Evolutionary conservation across 2,888 invertebrate species (phyloP).

Genomic region (Pomacea canaliculata): DNA sequence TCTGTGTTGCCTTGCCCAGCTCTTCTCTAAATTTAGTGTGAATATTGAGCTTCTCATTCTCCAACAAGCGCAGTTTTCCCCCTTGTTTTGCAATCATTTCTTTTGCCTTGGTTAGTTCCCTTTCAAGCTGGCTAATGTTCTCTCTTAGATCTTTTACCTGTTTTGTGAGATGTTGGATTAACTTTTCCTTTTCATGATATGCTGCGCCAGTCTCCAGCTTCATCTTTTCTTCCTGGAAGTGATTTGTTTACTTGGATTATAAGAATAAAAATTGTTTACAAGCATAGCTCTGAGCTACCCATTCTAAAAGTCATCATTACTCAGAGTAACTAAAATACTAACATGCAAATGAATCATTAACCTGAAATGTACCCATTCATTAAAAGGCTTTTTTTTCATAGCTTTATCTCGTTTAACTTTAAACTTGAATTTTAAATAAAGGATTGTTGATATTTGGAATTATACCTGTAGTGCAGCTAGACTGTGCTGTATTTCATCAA

Average conservation of each 20-base stretch:
- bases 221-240: conserved; percentile 39
- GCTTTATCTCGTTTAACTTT: too few relatives aligned
- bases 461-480: conserved; percentile 13
- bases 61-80: conserved; percentile 43
- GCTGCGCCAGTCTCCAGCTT: conserved; percentile 38
- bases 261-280: too few relatives aligned
- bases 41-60: conserved; percentile 46
- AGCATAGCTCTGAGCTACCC: too few relatives aligned
- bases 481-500: conserved; percentile 43
- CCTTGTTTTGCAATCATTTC: conserved; percentile 46
- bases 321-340: too few relatives aligned
- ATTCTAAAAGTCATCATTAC: too few relatives aligned
- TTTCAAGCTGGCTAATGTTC: conserved; percentile 45
- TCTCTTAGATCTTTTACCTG: conserved; percentile 41
- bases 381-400: too few relatives aligned
- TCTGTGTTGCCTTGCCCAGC: conserved; percentile 43
- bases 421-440: too few relatives aligned
- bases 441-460: not conserved
- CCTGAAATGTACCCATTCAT: too few relatives aligned
- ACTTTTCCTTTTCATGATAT: conserved; percentile 39
- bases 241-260: too few relatives aligned
- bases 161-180: conserved; percentile 39
- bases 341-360: too few relatives aligned
- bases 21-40: conserved; percentile 54
- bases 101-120: conserved; percentile 46